phyloP scores from a whole-genome alignment of 2,888 invertebrate species.

The Maniola hyperantus region DNA sequence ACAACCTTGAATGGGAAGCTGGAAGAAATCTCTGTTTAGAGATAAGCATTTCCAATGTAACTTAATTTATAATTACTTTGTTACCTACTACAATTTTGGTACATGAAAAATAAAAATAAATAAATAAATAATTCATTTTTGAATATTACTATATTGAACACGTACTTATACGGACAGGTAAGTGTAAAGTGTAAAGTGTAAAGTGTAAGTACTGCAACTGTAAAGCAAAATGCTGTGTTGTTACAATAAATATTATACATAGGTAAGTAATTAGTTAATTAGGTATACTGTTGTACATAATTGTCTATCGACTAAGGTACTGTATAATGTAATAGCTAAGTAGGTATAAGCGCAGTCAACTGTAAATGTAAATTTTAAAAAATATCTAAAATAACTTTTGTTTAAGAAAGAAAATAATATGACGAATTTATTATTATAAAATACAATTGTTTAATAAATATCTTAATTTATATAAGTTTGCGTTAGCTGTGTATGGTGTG shows the following conservation, averaged over 20 bases:
- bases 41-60: too few relatives aligned
- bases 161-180: too few relatives aligned
- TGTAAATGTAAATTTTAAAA: constrained; percentile 21
- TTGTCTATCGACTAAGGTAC: background rate
- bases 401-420: constrained; percentile 20
- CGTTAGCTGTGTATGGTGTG: constrained; percentile 3
- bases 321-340: too few relatives aligned
- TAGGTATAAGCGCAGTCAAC: background rate
- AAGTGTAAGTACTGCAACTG: background rate
- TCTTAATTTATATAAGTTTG: constrained; percentile 22
- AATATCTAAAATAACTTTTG: constrained; percentile 13
- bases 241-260: background rate
- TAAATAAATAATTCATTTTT: too few relatives aligned
- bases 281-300: background rate
- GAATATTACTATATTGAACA: too few relatives aligned
- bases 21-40: too few relatives aligned
- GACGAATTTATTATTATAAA: constrained; percentile 68
- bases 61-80: too few relatives aligned
- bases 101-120: too few relatives aligned
- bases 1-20: too few relatives aligned
- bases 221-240: background rate
- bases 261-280: background rate
- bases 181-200: too few relatives aligned
- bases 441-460: too few relatives aligned
- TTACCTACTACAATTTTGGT: too few relatives aligned